phyloP scores from a whole-genome alignment of 2,888 invertebrate genomes.

The Melinaea menophilus region DNA sequence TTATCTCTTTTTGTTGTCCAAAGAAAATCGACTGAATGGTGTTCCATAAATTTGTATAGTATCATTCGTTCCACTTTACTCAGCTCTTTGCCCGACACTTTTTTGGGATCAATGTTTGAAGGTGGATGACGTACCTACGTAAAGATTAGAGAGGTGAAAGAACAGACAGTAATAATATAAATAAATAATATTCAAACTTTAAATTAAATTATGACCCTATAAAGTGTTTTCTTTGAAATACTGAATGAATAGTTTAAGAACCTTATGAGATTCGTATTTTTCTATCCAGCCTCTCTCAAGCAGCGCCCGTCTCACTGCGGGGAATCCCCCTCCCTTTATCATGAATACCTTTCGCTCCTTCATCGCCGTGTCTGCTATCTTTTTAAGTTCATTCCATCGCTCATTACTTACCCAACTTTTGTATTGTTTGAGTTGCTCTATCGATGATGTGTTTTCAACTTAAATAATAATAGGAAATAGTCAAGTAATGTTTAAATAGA shows the following conservation, averaged over 20 bases:
- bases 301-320: constrained; percentile 83
- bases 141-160: neutral
- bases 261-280: constrained; percentile 77
- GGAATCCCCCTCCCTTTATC: constrained; percentile 85
- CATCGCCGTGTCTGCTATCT: constrained; percentile 81
- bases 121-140: constrained; percentile 65
- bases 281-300: constrained; percentile 86
- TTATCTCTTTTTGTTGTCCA: constrained; percentile 94
- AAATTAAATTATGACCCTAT: constrained; percentile 19
- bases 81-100: constrained; percentile 69
- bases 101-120: constrained; percentile 58
- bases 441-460: constrained; percentile 52
- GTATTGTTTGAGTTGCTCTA: constrained; percentile 68
- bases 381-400: constrained; percentile 80
- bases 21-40: constrained; percentile 89
- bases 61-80: constrained; percentile 83
- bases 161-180: neutral
- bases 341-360: constrained; percentile 82
- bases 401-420: constrained; percentile 80
- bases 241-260: constrained; percentile 31
- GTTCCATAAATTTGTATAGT: constrained; percentile 86
- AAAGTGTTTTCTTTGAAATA: neutral
- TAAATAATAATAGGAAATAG: constrained; percentile 7
- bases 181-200: neutral
- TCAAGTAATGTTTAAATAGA: neutral